phyloP scores from a whole-genome alignment of 2,888 invertebrate species.

The Lasioglossum oenotherae region DNA sequence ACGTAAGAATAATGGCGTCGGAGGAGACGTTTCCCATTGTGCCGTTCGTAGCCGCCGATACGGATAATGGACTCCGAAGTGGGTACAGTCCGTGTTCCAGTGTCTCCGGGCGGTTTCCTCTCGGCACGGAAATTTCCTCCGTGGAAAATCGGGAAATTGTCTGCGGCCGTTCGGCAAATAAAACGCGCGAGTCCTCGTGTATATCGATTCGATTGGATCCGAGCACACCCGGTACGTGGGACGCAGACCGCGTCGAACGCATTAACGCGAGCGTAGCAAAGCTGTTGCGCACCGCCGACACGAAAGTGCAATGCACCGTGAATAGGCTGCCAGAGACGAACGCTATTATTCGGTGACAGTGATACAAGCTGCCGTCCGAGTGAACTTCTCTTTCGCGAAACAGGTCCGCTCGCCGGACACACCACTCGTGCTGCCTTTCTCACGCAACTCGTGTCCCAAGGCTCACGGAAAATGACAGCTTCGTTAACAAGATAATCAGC shows the following conservation, averaged over 20 bases:
- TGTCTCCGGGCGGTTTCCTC: background rate
- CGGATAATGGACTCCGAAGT: conserved; percentile 3
- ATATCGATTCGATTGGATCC: background rate
- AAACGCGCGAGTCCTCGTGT: background rate
- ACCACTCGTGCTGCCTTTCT: background rate
- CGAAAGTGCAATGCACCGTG: conserved; percentile 75
- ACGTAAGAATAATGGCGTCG: conserved; percentile 20
- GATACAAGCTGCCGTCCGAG: conserved; percentile 42
- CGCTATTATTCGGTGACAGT: conserved; percentile 67
- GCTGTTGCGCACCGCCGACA: conserved; percentile 25
- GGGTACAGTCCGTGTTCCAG: background rate
- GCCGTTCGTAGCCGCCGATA: background rate
- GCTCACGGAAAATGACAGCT: background rate
- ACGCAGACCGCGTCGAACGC: conserved; percentile 20
- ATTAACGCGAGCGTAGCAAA: conserved; percentile 42
- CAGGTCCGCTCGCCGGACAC: conserved; percentile 8
- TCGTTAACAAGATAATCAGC: background rate
- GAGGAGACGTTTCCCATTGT: conserved; percentile 7
- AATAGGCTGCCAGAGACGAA: conserved; percentile 71
- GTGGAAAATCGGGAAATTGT: background rate
- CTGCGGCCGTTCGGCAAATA: background rate
- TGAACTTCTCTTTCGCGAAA: conserved; percentile 29
- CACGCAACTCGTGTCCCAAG: no score
- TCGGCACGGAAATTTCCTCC: background rate
- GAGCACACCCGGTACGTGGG: conserved; percentile 25